Evolutionary conservation across 2,888 invertebrate species (phyloP).

Genomic region (Drosophila testacea): DNA sequence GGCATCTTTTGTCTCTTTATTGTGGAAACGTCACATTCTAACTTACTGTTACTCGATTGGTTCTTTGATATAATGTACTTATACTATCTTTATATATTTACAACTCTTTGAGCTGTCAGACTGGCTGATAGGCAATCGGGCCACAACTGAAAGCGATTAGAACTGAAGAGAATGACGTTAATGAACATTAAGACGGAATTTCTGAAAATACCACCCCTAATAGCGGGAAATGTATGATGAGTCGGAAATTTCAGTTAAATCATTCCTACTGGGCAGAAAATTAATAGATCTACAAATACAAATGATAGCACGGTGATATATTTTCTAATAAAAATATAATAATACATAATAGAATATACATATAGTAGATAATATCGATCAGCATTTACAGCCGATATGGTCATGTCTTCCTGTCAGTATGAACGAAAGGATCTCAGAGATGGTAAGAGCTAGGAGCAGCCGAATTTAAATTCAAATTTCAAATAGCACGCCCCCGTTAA

Average conservation of each 20-base stretch:
- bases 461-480: too few species aligned
- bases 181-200: slow-evolving; percentile 5
- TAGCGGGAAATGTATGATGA: background rate
- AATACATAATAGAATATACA: too few species aligned
- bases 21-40: slow-evolving; percentile 24
- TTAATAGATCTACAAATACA: too few species aligned
- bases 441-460: too few species aligned
- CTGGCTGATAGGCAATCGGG: slow-evolving; percentile 8
- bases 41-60: slow-evolving; percentile 24
- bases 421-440: too few species aligned
- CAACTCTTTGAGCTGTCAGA: slow-evolving; percentile 13
- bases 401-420: too few species aligned
- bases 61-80: slow-evolving; percentile 9
- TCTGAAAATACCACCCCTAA: background rate
- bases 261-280: too few species aligned
- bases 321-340: too few species aligned
- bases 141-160: slow-evolving; percentile 1
- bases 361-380: too few species aligned
- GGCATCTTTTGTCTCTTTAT: slow-evolving; percentile 36
- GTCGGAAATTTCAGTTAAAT: background rate
- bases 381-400: too few species aligned
- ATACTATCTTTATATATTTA: slow-evolving; percentile 13
- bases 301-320: too few species aligned
- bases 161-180: background rate
- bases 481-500: too few species aligned